A percentile compares a stretch with the other conserved stretches of the same genome.
Conservation (phyloP, 2,113 vertebrate species). For the Plotosus lineatus region DNA sequence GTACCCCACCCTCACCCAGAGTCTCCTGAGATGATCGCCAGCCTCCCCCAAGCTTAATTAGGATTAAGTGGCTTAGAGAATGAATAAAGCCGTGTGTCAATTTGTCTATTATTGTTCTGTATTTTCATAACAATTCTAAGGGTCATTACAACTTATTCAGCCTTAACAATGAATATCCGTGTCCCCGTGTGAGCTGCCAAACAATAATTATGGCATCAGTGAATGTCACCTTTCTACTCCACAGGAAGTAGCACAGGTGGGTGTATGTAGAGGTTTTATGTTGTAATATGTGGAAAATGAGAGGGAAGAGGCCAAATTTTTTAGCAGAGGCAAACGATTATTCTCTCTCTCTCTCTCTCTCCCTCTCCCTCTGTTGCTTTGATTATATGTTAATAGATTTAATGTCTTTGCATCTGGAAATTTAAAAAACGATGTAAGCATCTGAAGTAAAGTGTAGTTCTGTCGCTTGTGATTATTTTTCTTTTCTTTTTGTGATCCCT, state of each 20-base stretch:
- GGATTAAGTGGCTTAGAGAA: no score
- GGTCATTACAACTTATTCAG: slow-evolving; percentile 13
- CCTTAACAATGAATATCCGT: slow-evolving; percentile 21
- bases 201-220: slow-evolving; percentile 45
- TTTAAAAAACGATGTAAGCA: no score
- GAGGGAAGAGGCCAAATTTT: slow-evolving; percentile 18
- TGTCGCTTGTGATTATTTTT: slow-evolving; percentile 24
- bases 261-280: not conserved
- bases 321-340: slow-evolving; percentile 15
- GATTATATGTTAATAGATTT: slow-evolving; percentile 47
- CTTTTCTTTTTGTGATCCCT: not conserved
- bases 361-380: not conserved
- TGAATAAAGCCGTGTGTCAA: not conserved
- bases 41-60: no score
- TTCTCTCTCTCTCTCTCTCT: not conserved
- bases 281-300: slow-evolving; percentile 5
- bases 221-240: slow-evolving; percentile 45
- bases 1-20: no score
- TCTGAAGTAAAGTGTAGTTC: slow-evolving; percentile 22
- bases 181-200: slow-evolving; percentile 30
- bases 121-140: not conserved
- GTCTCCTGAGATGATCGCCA: no score
- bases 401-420: slow-evolving; percentile 22
- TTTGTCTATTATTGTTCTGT: not conserved
- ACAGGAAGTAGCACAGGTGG: not conserved